These are phyloP conservation scores for Trinorchestia longiramus DNA, from an alignment of 1,140 invertebrate genomes.

Conservation along the genomic window DNA sequence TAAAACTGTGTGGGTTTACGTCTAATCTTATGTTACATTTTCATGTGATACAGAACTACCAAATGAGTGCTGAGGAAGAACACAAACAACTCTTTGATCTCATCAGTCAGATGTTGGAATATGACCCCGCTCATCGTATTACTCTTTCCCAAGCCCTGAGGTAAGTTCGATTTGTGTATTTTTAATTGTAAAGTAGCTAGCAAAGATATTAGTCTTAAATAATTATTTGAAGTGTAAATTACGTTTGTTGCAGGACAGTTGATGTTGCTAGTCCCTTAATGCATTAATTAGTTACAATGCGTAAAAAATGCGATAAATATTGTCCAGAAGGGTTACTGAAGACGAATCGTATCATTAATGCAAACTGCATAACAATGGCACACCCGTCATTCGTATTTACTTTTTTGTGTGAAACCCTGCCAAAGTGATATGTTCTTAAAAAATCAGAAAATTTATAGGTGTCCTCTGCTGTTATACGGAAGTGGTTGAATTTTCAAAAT, in stretches of 20 bases:
- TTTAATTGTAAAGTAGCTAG: background rate
- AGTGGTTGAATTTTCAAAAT: too few species aligned
- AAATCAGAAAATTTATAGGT: too few species aligned
- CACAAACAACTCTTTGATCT: slow-evolving; percentile 94
- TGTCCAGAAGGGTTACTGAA: too few species aligned
- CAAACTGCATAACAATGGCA: too few species aligned
- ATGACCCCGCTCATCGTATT: slow-evolving; percentile 91
- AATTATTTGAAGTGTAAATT: background rate
- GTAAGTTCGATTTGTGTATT: slow-evolving; percentile 33
- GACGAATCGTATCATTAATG: too few species aligned
- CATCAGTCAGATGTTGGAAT: slow-evolving; percentile 95
- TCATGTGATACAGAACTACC: slow-evolving; percentile 83
- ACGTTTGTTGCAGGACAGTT: background rate
- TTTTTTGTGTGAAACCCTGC: too few species aligned
- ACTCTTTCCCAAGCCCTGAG: slow-evolving; percentile 88
- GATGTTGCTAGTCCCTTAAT: background rate
- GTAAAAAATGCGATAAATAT: too few species aligned
- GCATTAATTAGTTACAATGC: background rate
- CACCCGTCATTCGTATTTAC: too few species aligned
- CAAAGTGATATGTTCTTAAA: too few species aligned
- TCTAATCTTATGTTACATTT: background rate
- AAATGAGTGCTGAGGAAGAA: slow-evolving; percentile 85
- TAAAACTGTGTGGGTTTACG: background rate
- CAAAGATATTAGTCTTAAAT: background rate
- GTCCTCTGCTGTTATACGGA: too few species aligned